Evolutionary conservation across 1,140 invertebrate genomes (phyloP).

Genomic region (Drosophila albomicans): DNA sequence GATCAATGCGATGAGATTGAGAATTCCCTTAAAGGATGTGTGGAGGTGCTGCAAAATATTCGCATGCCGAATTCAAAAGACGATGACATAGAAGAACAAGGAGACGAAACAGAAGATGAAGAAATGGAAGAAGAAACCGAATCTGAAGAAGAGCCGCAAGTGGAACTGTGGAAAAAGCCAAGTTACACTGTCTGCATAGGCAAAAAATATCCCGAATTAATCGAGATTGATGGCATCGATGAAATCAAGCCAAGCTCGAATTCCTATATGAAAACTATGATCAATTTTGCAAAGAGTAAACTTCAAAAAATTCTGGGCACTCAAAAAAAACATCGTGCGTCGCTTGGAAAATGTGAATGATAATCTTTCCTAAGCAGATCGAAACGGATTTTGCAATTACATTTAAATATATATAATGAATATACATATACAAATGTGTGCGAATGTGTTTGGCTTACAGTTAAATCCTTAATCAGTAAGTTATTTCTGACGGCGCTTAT

Average conservation of each 20-base stretch:
- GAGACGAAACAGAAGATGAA: not conserved
- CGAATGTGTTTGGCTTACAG: not conserved
- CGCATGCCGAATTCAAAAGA: not conserved
- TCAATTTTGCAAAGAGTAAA: not conserved
- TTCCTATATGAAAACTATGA: not conserved
- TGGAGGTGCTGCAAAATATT: slow-evolving; percentile 13
- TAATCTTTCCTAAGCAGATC: not conserved
- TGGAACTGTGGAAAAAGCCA: not conserved
- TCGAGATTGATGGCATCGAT: not conserved
- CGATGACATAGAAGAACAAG: too few species aligned
- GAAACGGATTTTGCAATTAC: not conserved
- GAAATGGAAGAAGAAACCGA: not conserved
- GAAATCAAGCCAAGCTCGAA: not conserved
- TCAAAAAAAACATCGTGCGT: slow-evolving; percentile 7
- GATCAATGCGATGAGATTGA: slow-evolving; percentile 20
- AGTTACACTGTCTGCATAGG: slow-evolving; percentile 13
- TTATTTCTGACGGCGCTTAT: not conserved
- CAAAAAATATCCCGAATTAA: slow-evolving; percentile 19
- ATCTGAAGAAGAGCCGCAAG: not conserved
- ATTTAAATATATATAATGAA: not conserved
- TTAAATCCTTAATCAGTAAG: not conserved
- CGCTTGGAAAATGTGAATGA: not conserved
- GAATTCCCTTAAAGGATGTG: not conserved
- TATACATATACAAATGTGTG: too few species aligned
- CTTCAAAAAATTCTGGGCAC: slow-evolving; percentile 1